phyloP scores from a whole-genome alignment of 2,113 vertebrate genomes.

The Myxocyprinus asiaticus region DNA sequence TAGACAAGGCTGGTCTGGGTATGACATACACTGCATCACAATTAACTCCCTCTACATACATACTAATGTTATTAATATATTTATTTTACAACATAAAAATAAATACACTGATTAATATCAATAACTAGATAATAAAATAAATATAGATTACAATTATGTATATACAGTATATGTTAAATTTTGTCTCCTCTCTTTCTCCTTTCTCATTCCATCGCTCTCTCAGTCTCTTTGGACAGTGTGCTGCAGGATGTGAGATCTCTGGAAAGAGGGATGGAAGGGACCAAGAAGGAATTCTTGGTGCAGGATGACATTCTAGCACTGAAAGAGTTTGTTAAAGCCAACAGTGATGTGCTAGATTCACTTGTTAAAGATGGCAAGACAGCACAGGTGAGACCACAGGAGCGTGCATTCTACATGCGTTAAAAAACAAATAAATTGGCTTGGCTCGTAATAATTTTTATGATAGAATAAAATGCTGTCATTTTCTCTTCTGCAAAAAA shows the following conservation, averaged over 20 bases:
- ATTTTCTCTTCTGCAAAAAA: conserved; percentile 59
- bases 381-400: conserved; percentile 80
- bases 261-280: conserved; percentile 90
- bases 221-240: conserved; percentile 90
- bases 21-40: conserved; percentile 27
- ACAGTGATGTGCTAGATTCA: conserved; percentile 79
- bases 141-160: too few relatives aligned
- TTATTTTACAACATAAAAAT: not conserved
- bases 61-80: too few relatives aligned
- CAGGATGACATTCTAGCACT: conserved; percentile 86
- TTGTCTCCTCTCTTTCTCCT: not conserved
- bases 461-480: conserved; percentile 3
- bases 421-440: not conserved
- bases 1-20: conserved; percentile 95
- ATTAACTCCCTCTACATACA: not conserved
- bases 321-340: conserved; percentile 89
- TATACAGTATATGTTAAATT: too few relatives aligned
- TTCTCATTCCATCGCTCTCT: too few relatives aligned
- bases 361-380: conserved; percentile 88
- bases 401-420: not conserved
- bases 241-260: conserved; percentile 84
- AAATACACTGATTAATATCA: too few relatives aligned
- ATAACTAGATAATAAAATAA: too few relatives aligned
- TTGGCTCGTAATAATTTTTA: not conserved
- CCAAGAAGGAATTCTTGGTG: conserved; percentile 89